Evolutionary conservation across 53 echinoderm and acorn worm species (phyloP).

Genomic region (Zoroaster sp.): DNA sequence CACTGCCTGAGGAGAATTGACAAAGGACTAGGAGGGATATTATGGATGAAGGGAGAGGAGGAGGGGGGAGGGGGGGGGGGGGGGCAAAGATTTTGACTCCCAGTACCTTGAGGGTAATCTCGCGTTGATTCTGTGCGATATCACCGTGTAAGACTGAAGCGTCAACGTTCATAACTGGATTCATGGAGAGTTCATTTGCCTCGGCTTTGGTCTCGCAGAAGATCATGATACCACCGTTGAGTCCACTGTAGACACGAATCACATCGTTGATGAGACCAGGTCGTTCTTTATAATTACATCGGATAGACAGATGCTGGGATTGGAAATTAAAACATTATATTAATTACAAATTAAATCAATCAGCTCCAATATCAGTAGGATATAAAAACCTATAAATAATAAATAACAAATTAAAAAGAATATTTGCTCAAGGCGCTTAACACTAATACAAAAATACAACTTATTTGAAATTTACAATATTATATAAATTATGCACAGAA

Average conservation of each 20-base stretch:
- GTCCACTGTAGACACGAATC: conserved; percentile 82
- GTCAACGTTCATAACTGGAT: conserved; percentile 63
- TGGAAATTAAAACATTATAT: not conserved
- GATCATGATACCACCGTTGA: conserved; percentile 82
- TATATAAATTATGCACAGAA: too few species aligned
- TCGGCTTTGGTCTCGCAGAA: conserved; percentile 96
- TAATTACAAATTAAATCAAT: not conserved
- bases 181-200: conserved; percentile 82
- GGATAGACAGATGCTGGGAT: conserved; percentile 86
- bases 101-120: conserved; percentile 88
- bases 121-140: conserved; percentile 82
- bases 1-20: too few species aligned
- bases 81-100: not conserved
- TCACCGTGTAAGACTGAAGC: conserved; percentile 92
- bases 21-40: not conserved
- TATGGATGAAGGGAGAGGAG: not conserved
- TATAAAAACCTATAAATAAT: too few species aligned
- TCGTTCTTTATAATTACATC: conserved; percentile 72
- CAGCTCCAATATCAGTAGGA: too few species aligned
- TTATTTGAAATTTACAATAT: too few species aligned
- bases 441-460: too few species aligned
- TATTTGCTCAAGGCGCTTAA: too few species aligned
- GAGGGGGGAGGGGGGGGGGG: not conserved
- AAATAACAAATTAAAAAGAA: too few species aligned
- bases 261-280: conserved; percentile 82